Conservation (phyloP, 2,888 invertebrate genomes). For the Notodonta dromedarius region DNA sequence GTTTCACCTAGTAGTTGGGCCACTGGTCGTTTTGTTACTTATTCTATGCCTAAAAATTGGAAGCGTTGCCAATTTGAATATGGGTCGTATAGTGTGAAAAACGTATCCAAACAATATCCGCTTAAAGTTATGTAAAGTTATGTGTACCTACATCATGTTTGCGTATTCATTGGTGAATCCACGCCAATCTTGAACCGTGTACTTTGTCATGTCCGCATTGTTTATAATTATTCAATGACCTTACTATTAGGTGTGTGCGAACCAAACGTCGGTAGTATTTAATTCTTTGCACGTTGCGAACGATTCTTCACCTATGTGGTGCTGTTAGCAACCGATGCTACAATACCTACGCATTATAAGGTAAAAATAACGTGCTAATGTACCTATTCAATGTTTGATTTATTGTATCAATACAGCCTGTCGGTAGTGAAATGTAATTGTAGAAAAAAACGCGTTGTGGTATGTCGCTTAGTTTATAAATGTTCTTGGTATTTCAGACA, state of each 20-base stretch:
- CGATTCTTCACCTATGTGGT: constrained; percentile 4
- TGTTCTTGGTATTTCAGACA: no score
- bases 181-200: background rate
- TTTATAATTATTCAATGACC: constrained; percentile 19
- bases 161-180: background rate
- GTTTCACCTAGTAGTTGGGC: no score
- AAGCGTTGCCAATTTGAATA: no score
- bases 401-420: no score
- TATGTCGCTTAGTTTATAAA: no score
- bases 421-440: background rate
- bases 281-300: constrained; percentile 11
- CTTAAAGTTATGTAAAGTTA: no score
- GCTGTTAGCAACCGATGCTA: constrained; percentile 15
- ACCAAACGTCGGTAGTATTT: constrained; percentile 16
- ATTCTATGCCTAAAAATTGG: no score
- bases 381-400: background rate
- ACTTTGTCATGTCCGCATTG: background rate
- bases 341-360: background rate
- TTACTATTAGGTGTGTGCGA: constrained; percentile 24
- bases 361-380: constrained; percentile 6
- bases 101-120: no score
- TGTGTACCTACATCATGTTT: background rate
- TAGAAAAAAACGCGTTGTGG: background rate
- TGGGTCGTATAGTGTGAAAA: no score
- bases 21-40: no score